Evolutionary conservation across 2,797 vertebrate species (phyloP).

Genomic region (Hyperoplus lanceolatus): DNA sequence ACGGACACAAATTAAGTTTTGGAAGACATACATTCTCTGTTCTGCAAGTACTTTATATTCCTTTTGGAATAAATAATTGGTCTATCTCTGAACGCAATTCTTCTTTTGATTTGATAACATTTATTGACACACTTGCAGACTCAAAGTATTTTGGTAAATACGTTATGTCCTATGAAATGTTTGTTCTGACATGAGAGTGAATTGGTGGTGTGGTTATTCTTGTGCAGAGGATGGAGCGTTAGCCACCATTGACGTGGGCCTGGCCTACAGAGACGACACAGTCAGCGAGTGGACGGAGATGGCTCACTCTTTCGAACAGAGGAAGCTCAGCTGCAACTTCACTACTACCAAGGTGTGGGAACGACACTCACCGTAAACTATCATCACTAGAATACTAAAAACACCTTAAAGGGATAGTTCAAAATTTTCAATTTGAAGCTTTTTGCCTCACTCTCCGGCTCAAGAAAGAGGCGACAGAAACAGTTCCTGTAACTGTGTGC

Average conservation of each 20-base stretch:
- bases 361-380: not conserved
- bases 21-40: not conserved
- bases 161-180: not conserved
- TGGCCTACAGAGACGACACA: constrained; percentile 92
- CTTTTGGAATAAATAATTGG: not conserved
- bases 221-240: constrained; percentile 89
- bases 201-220: not conserved
- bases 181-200: not conserved
- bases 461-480: too few species aligned
- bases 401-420: too few species aligned
- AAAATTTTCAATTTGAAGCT: too few species aligned
- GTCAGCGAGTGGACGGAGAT: constrained; percentile 92
- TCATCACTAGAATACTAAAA: not conserved
- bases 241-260: constrained; percentile 90
- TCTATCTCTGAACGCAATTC: not conserved
- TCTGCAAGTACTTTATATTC: not conserved
- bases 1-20: not conserved
- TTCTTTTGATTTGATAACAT: not conserved
- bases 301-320: constrained; percentile 91
- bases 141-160: not conserved
- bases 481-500: too few species aligned
- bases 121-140: not conserved
- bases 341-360: constrained; percentile 86
- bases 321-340: constrained; percentile 94
- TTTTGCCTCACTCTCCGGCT: too few species aligned